Percentiles rank a stretch among this genome's conserved stretches.
These are phyloP conservation scores for Atractosteus spatula DNA, from an alignment of 2,113 vertebrate genomes.

Conservation along the genomic window DNA sequence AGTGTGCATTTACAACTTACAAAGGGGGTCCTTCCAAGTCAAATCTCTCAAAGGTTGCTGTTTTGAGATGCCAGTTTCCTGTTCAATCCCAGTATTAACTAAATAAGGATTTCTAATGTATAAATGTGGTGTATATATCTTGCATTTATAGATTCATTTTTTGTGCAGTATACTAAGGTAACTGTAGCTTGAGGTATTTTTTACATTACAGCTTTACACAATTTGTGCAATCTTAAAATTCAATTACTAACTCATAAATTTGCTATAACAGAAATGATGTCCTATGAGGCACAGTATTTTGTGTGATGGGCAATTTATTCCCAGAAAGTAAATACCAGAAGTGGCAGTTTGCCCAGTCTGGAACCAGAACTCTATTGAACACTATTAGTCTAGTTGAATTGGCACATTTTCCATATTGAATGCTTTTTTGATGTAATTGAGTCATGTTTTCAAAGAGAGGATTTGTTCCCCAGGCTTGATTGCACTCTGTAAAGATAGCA, in stretches of 20 bases:
- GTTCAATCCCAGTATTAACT: too few species aligned
- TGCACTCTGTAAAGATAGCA: not conserved
- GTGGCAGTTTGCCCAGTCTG: conserved; percentile 16
- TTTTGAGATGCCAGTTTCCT: too few species aligned
- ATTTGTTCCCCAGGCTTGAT: conserved; percentile 3
- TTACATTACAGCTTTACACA: too few species aligned
- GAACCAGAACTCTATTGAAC: conserved; percentile 12
- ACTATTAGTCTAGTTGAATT: conserved; percentile 8
- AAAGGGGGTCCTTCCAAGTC: too few species aligned
- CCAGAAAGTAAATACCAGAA: conserved; percentile 3
- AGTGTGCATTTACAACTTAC: too few species aligned
- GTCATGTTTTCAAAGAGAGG: not conserved
- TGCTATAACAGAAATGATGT: conserved; percentile 24
- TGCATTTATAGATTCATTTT: too few species aligned
- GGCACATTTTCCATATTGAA: conserved; percentile 27
- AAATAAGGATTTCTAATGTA: too few species aligned
- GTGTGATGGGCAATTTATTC: not conserved
- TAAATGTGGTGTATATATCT: too few species aligned
- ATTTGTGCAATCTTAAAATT: conserved; percentile 15
- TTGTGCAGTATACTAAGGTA: too few species aligned
- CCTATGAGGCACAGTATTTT: not conserved
- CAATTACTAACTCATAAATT: conserved; percentile 23
- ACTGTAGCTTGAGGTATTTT: too few species aligned
- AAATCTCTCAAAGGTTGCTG: too few species aligned
- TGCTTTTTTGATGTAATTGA: conserved; percentile 16